phyloP scores from a whole-genome alignment of 2,113 vertebrate genomes.

The Pycnonotus jocosus region DNA sequence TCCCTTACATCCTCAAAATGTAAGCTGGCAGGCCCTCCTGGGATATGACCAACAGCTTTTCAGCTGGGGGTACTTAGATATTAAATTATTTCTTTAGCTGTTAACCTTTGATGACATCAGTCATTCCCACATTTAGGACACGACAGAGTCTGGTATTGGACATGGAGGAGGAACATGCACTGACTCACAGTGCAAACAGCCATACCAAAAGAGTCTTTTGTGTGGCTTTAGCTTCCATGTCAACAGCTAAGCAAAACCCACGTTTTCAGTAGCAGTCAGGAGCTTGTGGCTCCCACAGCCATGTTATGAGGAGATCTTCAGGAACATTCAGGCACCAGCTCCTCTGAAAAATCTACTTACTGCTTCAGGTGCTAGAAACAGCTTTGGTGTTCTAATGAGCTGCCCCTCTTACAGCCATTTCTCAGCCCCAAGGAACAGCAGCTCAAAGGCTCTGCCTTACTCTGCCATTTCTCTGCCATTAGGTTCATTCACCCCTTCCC shows the following conservation, averaged over 20 bases:
- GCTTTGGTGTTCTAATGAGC: not conserved
- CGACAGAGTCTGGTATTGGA: not conserved
- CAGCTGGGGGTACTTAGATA: not conserved
- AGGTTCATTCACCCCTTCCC: not conserved
- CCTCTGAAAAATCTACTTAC: not conserved
- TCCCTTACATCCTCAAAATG: not conserved
- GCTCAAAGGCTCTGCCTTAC: not conserved
- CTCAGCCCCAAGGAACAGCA: not conserved
- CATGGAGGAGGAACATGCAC: rapidly evolving
- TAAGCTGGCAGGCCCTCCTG: not conserved
- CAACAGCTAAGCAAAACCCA: not conserved
- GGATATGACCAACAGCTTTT: not conserved
- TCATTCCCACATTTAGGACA: not conserved
- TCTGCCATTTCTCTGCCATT: not conserved
- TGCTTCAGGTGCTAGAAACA: not conserved
- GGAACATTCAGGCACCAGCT: not conserved
- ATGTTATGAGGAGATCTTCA: not conserved
- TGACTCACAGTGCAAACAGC: not conserved
- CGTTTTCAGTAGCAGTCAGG: not conserved
- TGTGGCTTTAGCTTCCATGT: not conserved
- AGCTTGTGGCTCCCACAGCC: not conserved
- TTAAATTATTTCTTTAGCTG: not conserved
- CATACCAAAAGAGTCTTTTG: not conserved
- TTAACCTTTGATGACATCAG: not conserved
- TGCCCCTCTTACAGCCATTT: not conserved